Conservation (phyloP, 2,113 vertebrate genomes). For the Cariama cristata region DNA sequence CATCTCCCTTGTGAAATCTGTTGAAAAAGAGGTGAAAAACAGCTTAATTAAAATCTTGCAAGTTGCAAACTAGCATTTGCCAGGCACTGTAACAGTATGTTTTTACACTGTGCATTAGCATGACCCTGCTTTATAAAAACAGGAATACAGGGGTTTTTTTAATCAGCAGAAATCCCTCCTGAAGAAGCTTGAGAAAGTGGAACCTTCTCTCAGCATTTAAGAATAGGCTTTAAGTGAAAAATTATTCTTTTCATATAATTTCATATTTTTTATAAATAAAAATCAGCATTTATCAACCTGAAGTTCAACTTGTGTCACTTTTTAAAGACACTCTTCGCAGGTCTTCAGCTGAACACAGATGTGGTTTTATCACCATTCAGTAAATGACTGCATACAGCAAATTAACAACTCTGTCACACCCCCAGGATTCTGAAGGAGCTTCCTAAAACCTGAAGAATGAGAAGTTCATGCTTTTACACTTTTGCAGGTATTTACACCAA, state of each 20-base stretch:
- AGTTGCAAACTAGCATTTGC: neutral
- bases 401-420: neutral
- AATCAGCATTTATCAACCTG: neutral
- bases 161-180: neutral
- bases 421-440: neutral
- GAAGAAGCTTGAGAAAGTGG: neutral
- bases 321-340: neutral
- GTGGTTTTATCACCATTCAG: neutral
- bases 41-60: neutral
- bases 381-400: neutral
- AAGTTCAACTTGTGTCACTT: neutral
- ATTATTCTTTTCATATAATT: neutral
- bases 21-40: neutral
- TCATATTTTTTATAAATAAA: neutral
- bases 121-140: neutral
- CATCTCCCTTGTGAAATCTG: slow-evolving; percentile 96
- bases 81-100: neutral
- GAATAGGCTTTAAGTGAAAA: neutral
- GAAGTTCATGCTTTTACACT: neutral
- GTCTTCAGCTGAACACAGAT: neutral
- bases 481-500: neutral
- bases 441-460: neutral
- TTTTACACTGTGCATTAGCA: neutral
- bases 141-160: neutral
- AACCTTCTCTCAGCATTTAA: neutral